Percentiles rank a stretch among this genome's conserved stretches.
These are phyloP conservation scores for Polylopha cassiicola DNA, from an alignment of 2,888 invertebrate species.

Conservation along the genomic window DNA sequence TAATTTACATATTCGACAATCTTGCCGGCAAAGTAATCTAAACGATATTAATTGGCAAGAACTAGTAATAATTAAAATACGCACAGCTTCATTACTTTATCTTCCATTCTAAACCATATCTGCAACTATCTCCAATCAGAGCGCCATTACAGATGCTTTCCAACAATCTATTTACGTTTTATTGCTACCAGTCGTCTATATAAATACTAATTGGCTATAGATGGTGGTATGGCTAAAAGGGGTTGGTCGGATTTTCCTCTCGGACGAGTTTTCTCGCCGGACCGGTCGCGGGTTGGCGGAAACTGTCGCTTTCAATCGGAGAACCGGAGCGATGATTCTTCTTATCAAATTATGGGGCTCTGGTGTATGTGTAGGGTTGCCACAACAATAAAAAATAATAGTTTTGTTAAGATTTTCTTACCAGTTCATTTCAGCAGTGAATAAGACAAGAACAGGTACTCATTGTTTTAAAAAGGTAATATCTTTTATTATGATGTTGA, in stretches of 20 bases:
- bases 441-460: too few relatives aligned
- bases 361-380: constrained; percentile 16
- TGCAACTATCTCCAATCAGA: constrained; percentile 12
- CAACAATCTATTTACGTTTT: constrained; percentile 18
- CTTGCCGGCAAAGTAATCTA: too few relatives aligned
- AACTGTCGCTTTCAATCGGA: constrained; percentile 72
- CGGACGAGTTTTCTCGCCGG: constrained; percentile 66
- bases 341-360: constrained; percentile 70
- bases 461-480: too few relatives aligned
- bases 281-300: constrained; percentile 65
- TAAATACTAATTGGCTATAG: constrained; percentile 35
- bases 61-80: too few relatives aligned
- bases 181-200: constrained; percentile 30
- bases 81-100: too few relatives aligned
- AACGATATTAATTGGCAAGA: too few relatives aligned
- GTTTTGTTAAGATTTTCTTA: neutral
- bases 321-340: constrained; percentile 66
- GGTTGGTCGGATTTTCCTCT: constrained; percentile 59
- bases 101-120: neutral
- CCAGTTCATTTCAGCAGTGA: too few relatives aligned
- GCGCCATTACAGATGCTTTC: constrained; percentile 20
- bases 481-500: too few relatives aligned
- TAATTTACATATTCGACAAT: too few relatives aligned
- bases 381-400: constrained; percentile 2
- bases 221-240: constrained; percentile 49